phyloP scores from a whole-genome alignment of 2,888 invertebrate genomes.

The Carterocephalus palaemon region DNA sequence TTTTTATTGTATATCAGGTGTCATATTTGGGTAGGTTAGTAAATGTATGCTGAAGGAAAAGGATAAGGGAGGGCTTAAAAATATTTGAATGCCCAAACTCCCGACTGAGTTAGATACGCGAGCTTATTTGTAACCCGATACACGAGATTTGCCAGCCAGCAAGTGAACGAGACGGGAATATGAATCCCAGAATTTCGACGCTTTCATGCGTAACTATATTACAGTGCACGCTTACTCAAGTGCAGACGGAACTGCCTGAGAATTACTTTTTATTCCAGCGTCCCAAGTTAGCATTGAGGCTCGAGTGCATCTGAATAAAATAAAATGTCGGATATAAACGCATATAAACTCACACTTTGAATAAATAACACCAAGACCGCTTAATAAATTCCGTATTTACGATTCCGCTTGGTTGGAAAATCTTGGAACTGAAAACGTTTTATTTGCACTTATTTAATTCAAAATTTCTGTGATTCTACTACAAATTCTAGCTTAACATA shows the following conservation, averaged over 20 bases:
- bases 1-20: no score
- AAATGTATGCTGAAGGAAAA: constrained; percentile 32
- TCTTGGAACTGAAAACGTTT: constrained; percentile 13
- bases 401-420: constrained; percentile 11
- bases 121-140: constrained; percentile 40
- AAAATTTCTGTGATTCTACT: constrained; percentile 4
- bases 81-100: constrained; percentile 37
- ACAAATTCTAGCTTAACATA: constrained; percentile 12
- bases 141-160: constrained; percentile 35
- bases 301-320: constrained; percentile 11
- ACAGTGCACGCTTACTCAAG: constrained; percentile 26
- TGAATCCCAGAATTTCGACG: constrained; percentile 35
- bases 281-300: constrained; percentile 5
- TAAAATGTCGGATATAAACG: constrained; percentile 19
- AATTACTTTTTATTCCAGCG: constrained; percentile 32
- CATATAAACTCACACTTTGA: constrained; percentile 17
- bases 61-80: constrained; percentile 41
- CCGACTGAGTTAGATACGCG: constrained; percentile 38
- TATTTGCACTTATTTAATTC: constrained; percentile 7
- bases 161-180: constrained; percentile 36
- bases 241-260: constrained; percentile 30
- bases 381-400: constrained; percentile 20
- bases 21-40: no score
- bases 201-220: constrained; percentile 35
- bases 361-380: constrained; percentile 13